A percentile compares a stretch with the other conserved stretches of the same genome.
Conservation (phyloP, 37 sponge, comb jelly and placozoan species). For the Theonella swinhoei region DNA sequence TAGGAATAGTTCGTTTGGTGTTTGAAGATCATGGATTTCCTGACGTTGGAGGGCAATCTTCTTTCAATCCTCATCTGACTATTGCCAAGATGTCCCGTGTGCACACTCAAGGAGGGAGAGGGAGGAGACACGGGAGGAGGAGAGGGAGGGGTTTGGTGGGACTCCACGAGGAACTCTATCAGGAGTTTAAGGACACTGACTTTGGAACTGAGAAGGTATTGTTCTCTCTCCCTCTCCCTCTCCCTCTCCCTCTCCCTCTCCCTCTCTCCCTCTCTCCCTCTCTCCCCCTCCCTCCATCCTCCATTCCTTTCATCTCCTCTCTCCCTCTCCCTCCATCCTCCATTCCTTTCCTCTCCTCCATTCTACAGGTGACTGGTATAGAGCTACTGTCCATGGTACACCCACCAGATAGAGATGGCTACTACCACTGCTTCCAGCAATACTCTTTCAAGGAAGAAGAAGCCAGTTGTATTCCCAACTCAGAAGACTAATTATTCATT, state of each 20-base stretch:
- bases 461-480: slow-evolving; percentile 1
- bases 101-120: slow-evolving; percentile 9
- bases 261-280: slow-evolving; percentile 8
- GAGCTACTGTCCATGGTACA: slow-evolving; percentile 48
- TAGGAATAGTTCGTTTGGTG: slow-evolving; percentile 26
- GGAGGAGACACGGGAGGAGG: not conserved
- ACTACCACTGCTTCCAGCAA: slow-evolving; percentile 29
- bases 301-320: not conserved
- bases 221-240: not conserved
- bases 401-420: slow-evolving; percentile 16
- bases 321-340: not conserved
- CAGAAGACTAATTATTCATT: not conserved
- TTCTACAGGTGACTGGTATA: slow-evolving; percentile 34
- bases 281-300: not conserved
- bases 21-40: slow-evolving; percentile 23
- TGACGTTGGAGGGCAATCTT: slow-evolving; percentile 5
- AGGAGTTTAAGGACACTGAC: not conserved
- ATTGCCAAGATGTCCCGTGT: slow-evolving; percentile 53
- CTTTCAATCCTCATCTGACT: slow-evolving; percentile 59
- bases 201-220: slow-evolving; percentile 20
- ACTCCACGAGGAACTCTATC: not conserved
- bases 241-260: not conserved
- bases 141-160: not conserved
- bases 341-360: not conserved
- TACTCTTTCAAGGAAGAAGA: not conserved